A percentile compares a stretch with the other conserved stretches of the same genome.
Evolutionary conservation across 1,140 invertebrate genomes (phyloP).

Genomic region (Drosophila sproati): DNA sequence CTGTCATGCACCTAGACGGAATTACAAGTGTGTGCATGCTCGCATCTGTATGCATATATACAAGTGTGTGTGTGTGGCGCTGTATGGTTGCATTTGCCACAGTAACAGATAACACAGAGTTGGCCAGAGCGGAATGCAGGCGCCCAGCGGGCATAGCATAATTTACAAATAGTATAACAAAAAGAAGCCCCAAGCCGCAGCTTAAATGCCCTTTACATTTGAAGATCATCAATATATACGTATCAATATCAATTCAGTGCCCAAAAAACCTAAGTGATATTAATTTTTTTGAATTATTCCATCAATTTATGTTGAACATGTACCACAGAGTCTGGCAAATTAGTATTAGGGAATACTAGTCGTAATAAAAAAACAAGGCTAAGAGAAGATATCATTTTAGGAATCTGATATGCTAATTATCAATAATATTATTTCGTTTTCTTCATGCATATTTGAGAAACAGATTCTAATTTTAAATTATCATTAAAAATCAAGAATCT

Average conservation of each 20-base stretch:
- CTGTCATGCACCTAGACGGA: slow-evolving; percentile 76
- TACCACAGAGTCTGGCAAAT: too few species aligned
- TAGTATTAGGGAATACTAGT: too few species aligned
- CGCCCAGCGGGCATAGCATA: slow-evolving; percentile 58
- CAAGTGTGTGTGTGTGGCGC: slow-evolving; percentile 15
- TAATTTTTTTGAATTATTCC: slow-evolving; percentile 1
- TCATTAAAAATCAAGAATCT: too few species aligned
- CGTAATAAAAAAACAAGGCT: too few species aligned
- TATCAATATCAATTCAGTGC: too few species aligned
- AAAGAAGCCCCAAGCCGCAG: background rate
- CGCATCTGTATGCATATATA: slow-evolving; percentile 17
- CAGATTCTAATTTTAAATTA: too few species aligned
- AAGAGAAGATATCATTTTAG: too few species aligned
- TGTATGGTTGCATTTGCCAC: slow-evolving; percentile 41
- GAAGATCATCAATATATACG: too few species aligned
- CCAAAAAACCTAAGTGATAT: background rate
- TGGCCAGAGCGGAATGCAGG: slow-evolving; percentile 35
- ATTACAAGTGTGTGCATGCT: slow-evolving; percentile 75
- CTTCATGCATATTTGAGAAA: too few species aligned
- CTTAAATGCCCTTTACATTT: slow-evolving; percentile 2
- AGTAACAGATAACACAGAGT: slow-evolving; percentile 62
- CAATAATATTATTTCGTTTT: too few species aligned
- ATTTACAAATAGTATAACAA: slow-evolving; percentile 41
- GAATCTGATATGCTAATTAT: too few species aligned
- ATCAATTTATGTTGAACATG: too few species aligned